Conservation (phyloP, 1,140 invertebrate species). For the Delia radicum region DNA sequence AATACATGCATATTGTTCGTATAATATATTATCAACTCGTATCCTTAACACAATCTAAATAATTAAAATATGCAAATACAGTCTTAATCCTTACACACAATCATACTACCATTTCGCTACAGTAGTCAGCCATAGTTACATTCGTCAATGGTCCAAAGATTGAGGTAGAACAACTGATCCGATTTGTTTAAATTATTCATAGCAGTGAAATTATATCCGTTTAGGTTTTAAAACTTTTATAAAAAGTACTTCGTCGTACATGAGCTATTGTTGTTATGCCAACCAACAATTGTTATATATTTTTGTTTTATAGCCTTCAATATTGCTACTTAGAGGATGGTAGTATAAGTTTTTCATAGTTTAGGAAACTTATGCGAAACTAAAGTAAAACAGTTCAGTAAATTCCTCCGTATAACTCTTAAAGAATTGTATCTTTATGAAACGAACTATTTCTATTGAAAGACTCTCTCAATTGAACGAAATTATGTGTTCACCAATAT, state of each 20-base stretch:
- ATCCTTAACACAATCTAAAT: constrained; percentile 22
- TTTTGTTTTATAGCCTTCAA: too few species aligned
- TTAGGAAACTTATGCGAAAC: too few species aligned
- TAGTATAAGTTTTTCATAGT: too few species aligned
- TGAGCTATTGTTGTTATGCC: constrained; percentile 1
- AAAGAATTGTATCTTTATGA: too few species aligned
- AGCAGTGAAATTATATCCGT: constrained; percentile 31
- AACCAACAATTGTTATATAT: background rate
- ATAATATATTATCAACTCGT: background rate
- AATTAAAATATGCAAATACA: constrained; percentile 22
- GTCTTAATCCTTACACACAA: background rate
- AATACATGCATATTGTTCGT: constrained; percentile 1
- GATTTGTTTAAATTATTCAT: constrained; percentile 55
- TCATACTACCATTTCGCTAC: background rate
- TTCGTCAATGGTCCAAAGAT: constrained; percentile 8
- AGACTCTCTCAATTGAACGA: too few species aligned
- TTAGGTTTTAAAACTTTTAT: constrained; percentile 12
- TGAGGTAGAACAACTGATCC: constrained; percentile 31
- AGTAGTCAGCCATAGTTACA: background rate
- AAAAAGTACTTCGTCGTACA: constrained; percentile 5
- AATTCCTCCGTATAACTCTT: too few species aligned
- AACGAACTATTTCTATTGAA: too few species aligned
- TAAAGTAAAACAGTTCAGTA: too few species aligned
- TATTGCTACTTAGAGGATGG: too few species aligned
- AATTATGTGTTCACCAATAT: too few species aligned